These are phyloP conservation scores for Dasypus novemcinctus DNA, from an alignment of 2,113 vertebrate species.

Conservation along the genomic window DNA sequence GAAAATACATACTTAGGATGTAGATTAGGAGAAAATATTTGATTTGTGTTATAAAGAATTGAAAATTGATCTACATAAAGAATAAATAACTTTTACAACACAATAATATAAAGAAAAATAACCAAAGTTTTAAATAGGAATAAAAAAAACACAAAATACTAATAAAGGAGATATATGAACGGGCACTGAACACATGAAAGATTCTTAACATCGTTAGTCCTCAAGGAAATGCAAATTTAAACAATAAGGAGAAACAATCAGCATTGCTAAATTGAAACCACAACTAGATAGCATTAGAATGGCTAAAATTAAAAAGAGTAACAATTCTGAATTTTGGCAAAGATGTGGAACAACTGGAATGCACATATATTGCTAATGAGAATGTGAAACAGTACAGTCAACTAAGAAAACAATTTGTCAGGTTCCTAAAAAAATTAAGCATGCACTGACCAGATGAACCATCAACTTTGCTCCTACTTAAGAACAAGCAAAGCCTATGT, in stretches of 20 bases:
- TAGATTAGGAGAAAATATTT: neutral
- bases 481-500: neutral
- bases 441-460: neutral
- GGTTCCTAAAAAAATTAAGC: neutral
- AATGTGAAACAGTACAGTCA: neutral
- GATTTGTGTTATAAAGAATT: neutral
- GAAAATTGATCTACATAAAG: neutral
- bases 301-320: neutral
- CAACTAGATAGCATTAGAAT: neutral
- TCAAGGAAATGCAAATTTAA: neutral
- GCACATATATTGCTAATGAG: neutral
- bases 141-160: neutral
- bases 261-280: neutral
- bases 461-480: neutral
- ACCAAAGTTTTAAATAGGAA: neutral
- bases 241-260: neutral
- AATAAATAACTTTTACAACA: neutral
- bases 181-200: neutral
- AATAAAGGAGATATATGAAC: neutral
- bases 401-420: neutral
- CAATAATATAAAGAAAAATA: neutral
- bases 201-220: neutral
- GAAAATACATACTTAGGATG: neutral
- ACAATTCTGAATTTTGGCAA: neutral
- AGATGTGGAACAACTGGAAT: neutral